phyloP scores from a whole-genome alignment of 2,113 vertebrate species.

The Machaerirhynchus nigripectus region DNA sequence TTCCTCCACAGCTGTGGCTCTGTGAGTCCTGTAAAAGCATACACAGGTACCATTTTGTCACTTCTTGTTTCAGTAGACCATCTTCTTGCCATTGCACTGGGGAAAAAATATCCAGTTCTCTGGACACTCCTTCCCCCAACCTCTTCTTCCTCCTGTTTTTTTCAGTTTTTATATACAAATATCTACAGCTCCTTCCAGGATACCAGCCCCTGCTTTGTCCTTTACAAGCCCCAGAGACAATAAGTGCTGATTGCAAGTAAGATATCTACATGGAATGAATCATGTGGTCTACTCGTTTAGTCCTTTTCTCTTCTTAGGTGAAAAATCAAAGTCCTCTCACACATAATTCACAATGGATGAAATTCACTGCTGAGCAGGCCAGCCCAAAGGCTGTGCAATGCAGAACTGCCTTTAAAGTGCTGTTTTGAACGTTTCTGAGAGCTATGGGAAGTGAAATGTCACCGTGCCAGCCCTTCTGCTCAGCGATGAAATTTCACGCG shows the following conservation, averaged over 20 bases:
- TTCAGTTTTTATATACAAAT: neutral
- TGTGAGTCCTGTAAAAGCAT: neutral
- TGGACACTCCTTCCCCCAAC: neutral
- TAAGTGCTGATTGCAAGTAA: conserved; percentile 50
- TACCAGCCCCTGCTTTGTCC: conserved; percentile 17
- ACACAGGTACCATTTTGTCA: neutral
- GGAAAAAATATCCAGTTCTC: neutral
- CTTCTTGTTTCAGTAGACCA: neutral
- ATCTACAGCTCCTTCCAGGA: neutral
- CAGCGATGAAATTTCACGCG: neutral
- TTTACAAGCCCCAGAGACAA: conserved; percentile 22
- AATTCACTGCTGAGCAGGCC: neutral
- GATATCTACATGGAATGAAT: neutral
- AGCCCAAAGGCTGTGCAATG: neutral
- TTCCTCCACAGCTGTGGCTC: neutral
- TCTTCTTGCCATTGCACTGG: neutral
- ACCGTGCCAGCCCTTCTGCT: neutral
- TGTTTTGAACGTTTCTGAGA: conserved; percentile 2
- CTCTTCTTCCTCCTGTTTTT: neutral
- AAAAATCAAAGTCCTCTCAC: conserved; percentile 46
- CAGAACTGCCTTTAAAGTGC: neutral
- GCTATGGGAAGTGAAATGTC: neutral
- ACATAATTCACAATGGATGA: conserved; percentile 2
- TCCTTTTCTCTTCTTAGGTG: conserved; percentile 23
- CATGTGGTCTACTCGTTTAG: neutral